phyloP scores from a whole-genome alignment of 2,113 vertebrate genomes.

The Nyctibius bracteatus region DNA sequence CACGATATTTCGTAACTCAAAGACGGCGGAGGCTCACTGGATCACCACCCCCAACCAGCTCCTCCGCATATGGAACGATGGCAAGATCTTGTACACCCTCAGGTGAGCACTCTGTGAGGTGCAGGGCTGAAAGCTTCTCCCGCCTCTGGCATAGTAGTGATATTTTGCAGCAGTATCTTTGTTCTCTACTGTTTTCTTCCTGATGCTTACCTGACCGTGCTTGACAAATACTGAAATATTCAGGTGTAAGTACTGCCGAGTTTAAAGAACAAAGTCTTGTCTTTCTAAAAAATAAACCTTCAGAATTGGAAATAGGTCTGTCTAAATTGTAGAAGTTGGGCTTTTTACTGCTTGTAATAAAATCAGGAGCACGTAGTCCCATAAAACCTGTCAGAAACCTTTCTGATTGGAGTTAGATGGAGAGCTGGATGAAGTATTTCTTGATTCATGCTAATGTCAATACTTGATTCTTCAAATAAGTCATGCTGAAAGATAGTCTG shows the following conservation, averaged over 20 bases:
- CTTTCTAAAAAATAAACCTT: neutral
- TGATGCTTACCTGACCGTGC: neutral
- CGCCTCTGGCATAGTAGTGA: neutral
- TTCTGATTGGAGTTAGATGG: neutral
- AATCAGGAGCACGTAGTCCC: neutral
- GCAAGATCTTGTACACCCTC: slow-evolving; percentile 93
- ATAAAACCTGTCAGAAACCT: neutral
- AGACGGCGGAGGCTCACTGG: slow-evolving; percentile 94
- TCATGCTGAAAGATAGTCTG: neutral
- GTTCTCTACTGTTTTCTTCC: neutral
- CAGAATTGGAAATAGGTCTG: neutral
- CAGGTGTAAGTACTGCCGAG: neutral
- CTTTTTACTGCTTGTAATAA: neutral
- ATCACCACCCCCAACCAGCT: slow-evolving; percentile 96
- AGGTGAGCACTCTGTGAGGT: slow-evolving; percentile 65
- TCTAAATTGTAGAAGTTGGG: neutral
- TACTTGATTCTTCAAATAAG: neutral
- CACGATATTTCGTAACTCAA: slow-evolving; percentile 96
- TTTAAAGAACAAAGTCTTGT: neutral
- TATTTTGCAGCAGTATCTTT: neutral
- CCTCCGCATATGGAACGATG: slow-evolving; percentile 96
- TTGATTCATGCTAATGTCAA: neutral
- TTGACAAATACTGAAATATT: neutral
- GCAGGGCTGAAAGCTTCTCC: neutral
- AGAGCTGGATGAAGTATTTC: neutral